Base-by-base conservation (phyloP, 2,888 invertebrate species). In the Lepidochitona cinerea region DNA sequence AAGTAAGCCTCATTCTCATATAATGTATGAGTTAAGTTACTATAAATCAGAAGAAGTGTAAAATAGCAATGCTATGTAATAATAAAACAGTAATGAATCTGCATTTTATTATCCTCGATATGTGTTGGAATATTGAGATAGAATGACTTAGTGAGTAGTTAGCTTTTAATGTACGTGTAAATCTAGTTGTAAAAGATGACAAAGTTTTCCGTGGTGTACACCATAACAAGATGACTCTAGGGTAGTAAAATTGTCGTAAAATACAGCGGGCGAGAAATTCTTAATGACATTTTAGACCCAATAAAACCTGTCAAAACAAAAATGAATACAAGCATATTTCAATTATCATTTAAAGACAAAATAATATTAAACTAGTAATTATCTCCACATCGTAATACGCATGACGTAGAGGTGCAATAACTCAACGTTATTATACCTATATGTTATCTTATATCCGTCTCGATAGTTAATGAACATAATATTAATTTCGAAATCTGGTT, bases 101-200 rank as follows among this genome's bases (percentile, higher is more conserved):
- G 29, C 59, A 32, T 18, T 59, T 59, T 59, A 59, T 59, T 59
- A 32, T 29, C 59, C 12, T 29, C 29, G 9, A 59, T 23, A 23
- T 29, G 59, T 59, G 59, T 59, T 59, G 29, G 23, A 29, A 59
- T 59, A 59, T 59, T 59, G 29, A 59, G 59, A 9, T 14, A 29
- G 59, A 59, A 59, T 14, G 14, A 29, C 12, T 59, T 59, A 14
- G 59, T 26, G 2, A 49, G 26, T 32, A 59, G 29, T 59, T 12
- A 59, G 32, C n/a, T 29, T 59, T 59, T 59, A 59, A 23, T 29
- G 59, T 32, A 23, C n/a, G 23, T 26, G 29, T 59, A 59, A 59
- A 59, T 59, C 59, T 59, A 59, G 29, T 29, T 59, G 23, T 59
- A 59, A 59, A 29, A 59, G 59, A 59, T 4, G 59, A 59, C 59